Percentiles rank a stretch among this genome's conserved stretches.
Conservation (phyloP, 2,797 vertebrate genomes). For the Labeo calbasu region DNA sequence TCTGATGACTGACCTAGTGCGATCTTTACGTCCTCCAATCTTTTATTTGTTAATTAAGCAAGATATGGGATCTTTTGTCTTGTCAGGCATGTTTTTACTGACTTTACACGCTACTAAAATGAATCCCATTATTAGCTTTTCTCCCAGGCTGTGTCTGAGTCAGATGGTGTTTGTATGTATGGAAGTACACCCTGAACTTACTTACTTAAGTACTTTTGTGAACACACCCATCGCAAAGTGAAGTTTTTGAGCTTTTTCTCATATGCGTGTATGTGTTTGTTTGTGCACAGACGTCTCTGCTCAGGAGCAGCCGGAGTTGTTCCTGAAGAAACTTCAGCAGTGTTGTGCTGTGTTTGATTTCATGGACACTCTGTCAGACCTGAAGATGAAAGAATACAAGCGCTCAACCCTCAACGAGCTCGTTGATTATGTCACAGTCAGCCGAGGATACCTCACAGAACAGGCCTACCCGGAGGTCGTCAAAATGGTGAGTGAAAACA, state of each 20-base stretch:
- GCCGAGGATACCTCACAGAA: constrained; percentile 98
- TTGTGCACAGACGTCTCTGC: constrained; percentile 89
- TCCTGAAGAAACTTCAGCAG: constrained; percentile 99
- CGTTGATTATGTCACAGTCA: constrained; percentile 99
- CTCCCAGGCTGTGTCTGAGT: background rate
- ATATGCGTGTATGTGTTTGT: background rate
- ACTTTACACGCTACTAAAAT: background rate
- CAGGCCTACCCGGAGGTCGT: constrained; percentile 99
- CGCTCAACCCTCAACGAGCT: constrained; percentile 99
- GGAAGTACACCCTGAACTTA: constrained; percentile 12
- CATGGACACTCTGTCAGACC: constrained; percentile 99
- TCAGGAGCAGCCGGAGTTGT: constrained; percentile 98
- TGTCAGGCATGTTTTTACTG: background rate
- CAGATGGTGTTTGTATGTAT: background rate
- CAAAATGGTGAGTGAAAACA: constrained; percentile 91
- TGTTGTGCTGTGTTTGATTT: constrained; percentile 99
- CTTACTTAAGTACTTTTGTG: constrained; percentile 3
- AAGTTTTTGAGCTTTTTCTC: background rate
- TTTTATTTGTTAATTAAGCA: background rate
- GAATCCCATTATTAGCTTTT: background rate
- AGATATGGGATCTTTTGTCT: constrained; percentile 1
- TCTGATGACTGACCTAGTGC: background rate
- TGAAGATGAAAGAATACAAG: constrained; percentile 99
- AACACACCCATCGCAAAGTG: background rate
- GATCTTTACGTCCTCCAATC: background rate